These are phyloP conservation scores for Fistularia tabacaria DNA, from an alignment of 2,797 vertebrate species.

Conservation along the genomic window DNA sequence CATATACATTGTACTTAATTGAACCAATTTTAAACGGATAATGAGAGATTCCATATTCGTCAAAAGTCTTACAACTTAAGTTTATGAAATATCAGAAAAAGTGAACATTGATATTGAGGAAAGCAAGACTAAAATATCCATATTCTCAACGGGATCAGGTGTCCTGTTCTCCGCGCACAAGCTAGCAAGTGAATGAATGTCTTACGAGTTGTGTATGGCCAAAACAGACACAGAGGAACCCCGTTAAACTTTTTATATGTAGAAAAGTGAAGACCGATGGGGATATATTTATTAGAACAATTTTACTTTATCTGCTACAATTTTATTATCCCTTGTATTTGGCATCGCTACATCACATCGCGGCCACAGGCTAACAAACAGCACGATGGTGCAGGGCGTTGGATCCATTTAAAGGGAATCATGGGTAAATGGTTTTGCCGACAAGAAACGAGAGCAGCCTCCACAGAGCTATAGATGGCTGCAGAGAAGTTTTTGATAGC, in stretches of 20 bases:
- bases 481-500: no score
- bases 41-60: background rate
- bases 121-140: background rate
- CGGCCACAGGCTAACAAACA: conserved; percentile 18
- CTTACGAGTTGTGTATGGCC: background rate
- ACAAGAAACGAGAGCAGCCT: conserved; percentile 30
- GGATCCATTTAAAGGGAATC: conserved; percentile 62
- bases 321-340: background rate
- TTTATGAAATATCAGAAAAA: background rate
- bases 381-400: conserved; percentile 68
- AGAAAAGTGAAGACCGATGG: fast-evolving
- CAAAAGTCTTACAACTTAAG: background rate
- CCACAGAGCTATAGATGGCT: background rate
- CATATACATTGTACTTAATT: background rate
- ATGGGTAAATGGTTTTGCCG: conserved; percentile 32
- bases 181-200: conserved; percentile 33
- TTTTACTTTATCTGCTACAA: background rate
- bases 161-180: conserved; percentile 3
- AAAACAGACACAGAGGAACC: background rate
- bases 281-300: background rate
- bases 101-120: background rate
- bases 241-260: background rate
- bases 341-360: background rate
- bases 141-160: conserved; percentile 16
- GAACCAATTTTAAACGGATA: fast-evolving